Percentiles rank a stretch among this genome's conserved stretches.
Evolutionary conservation across 2,797 vertebrate genomes (phyloP).

Genomic region (Dryobates pubescens): DNA sequence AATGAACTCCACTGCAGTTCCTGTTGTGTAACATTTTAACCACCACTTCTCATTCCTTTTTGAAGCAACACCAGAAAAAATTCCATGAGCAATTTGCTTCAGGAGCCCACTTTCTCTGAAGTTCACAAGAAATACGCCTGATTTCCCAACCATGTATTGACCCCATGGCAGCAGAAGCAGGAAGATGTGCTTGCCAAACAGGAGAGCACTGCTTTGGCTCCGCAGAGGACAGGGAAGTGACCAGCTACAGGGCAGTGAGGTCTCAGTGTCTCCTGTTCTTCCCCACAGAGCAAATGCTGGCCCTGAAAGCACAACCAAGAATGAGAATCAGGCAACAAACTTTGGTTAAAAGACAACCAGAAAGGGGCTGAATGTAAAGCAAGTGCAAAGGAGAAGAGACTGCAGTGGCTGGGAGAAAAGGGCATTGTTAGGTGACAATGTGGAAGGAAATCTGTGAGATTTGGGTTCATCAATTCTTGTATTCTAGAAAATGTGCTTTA

Average conservation of each 20-base stretch:
- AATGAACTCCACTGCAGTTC: background rate
- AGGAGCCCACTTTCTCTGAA: background rate
- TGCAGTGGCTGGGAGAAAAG: background rate
- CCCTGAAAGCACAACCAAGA: slow-evolving; percentile 33
- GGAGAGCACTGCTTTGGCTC: background rate
- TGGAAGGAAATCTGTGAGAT: background rate
- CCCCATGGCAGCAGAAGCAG: background rate
- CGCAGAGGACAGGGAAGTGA: background rate
- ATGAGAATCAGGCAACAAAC: background rate
- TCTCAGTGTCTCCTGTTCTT: background rate
- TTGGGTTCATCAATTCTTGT: background rate
- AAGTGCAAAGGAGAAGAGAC: slow-evolving; percentile 16
- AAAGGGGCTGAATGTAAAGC: background rate
- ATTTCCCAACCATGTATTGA: background rate
- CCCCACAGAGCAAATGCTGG: background rate
- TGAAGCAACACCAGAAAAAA: slow-evolving; percentile 4
- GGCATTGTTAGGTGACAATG: background rate
- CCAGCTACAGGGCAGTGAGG: background rate
- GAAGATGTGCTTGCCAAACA: background rate
- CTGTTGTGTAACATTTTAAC: background rate
- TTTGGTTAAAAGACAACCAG: slow-evolving; percentile 56
- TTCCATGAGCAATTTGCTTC: background rate
- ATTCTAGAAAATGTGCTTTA: background rate
- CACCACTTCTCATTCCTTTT: background rate
- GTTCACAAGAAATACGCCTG: background rate